A percentile compares a stretch with the other conserved stretches of the same genome.
phyloP scores from a whole-genome alignment of 2,797 vertebrate genomes.

The Adrianichthys oophorus region DNA sequence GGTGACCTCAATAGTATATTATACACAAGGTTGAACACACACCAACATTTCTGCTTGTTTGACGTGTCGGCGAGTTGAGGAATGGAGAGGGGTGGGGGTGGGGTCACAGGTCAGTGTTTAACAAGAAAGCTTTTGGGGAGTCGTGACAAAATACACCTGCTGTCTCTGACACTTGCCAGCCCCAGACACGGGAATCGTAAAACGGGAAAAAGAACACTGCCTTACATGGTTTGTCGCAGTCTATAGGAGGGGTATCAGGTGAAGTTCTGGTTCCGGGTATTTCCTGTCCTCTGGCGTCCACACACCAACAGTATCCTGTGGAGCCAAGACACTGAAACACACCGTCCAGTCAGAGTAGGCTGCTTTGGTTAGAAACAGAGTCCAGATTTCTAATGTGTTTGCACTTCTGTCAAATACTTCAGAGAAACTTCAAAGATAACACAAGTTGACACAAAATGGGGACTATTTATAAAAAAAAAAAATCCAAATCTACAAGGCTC shows the following conservation, averaged over 20 bases:
- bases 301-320: slow-evolving; percentile 88
- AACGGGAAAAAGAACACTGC: not conserved
- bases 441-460: no score
- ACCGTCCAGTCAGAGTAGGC: not conserved
- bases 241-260: slow-evolving; percentile 53
- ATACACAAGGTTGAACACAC: slow-evolving; percentile 10
- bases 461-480: no score
- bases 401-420: no score
- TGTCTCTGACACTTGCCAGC: not conserved
- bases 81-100: slow-evolving; percentile 3
- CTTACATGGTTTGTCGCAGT: slow-evolving; percentile 78
- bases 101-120: slow-evolving; percentile 19
- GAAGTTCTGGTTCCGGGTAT: slow-evolving; percentile 72
- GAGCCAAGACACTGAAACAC: slow-evolving; percentile 78
- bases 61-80: slow-evolving; percentile 16
- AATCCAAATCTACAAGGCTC: no score
- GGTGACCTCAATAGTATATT: not conserved
- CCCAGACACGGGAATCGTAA: not conserved
- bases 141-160: slow-evolving; percentile 30
- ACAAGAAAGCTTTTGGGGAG: slow-evolving; percentile 10
- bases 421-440: no score
- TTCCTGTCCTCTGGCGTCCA: slow-evolving; percentile 79
- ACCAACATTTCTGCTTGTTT: slow-evolving; percentile 22
- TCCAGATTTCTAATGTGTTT: no score
- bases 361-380: no score